A percentile compares a stretch with the other conserved stretches of the same genome.
Evolutionary conservation across 1,140 invertebrate genomes (phyloP).

Genomic region (Scaptomyza pallida): DNA sequence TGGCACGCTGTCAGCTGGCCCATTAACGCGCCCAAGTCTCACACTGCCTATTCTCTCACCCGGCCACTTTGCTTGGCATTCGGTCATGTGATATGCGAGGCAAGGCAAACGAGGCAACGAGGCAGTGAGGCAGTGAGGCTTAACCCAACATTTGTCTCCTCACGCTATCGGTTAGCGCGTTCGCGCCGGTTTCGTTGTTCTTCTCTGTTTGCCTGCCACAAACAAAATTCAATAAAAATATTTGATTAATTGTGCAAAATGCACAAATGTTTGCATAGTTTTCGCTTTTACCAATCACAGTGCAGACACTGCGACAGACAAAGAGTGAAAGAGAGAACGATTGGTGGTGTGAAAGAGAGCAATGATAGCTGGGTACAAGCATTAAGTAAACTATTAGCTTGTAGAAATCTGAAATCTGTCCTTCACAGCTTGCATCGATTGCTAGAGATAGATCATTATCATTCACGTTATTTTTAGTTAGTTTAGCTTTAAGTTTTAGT

Average conservation of each 20-base stretch:
- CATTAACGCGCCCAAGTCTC: constrained; percentile 64
- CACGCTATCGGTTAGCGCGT: not conserved
- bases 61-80: not conserved
- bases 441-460: not conserved
- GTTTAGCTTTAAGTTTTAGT: too few relatives aligned
- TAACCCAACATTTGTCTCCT: constrained; percentile 60
- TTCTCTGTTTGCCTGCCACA: constrained; percentile 44
- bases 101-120: too few relatives aligned
- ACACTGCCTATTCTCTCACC: not conserved
- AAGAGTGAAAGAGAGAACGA: not conserved
- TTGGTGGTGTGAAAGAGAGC: not conserved
- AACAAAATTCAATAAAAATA: constrained; percentile 72
- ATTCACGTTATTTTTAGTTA: not conserved
- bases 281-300: constrained; percentile 53
- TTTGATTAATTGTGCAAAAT: constrained; percentile 77
- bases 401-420: not conserved
- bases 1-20: constrained; percentile 71
- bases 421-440: too few relatives aligned
- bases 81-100: constrained; percentile 42
- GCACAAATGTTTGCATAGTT: constrained; percentile 73
- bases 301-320: not conserved
- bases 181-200: constrained; percentile 27
- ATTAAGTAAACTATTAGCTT: constrained; percentile 13
- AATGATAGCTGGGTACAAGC: not conserved
- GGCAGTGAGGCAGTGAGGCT: constrained; percentile 9